Conservation (phyloP, 2,113 vertebrate genomes). For the Etheostoma spectabile region DNA sequence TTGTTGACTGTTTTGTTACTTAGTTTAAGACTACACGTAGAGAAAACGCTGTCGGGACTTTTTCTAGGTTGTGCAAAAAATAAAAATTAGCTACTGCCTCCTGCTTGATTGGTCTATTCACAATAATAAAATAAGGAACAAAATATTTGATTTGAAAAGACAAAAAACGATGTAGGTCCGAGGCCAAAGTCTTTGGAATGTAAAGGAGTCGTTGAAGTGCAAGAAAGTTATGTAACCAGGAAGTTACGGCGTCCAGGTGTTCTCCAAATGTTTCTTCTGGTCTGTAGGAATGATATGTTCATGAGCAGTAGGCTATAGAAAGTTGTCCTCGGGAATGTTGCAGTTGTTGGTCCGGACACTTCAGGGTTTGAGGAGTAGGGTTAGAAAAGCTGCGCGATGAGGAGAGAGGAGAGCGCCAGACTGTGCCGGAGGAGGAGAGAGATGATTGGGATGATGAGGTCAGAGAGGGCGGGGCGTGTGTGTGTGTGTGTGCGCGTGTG, state of each 20-base stretch:
- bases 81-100: constrained; percentile 7
- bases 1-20: constrained; percentile 63
- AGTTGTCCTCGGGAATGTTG: constrained; percentile 74
- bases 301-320: constrained; percentile 23
- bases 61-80: constrained; percentile 48
- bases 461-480: constrained; percentile 74
- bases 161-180: constrained; percentile 32
- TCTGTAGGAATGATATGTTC: constrained; percentile 53
- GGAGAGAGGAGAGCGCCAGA: constrained; percentile 69
- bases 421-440: constrained; percentile 62
- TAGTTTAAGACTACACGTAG: constrained; percentile 51
- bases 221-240: constrained; percentile 61
- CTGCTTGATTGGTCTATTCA: constrained; percentile 37
- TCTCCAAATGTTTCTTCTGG: constrained; percentile 52
- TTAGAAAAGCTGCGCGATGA: constrained; percentile 55
- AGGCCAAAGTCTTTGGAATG: constrained; percentile 66
- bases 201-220: constrained; percentile 69
- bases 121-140: neutral
- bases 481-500: neutral
- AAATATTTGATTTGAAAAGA: constrained; percentile 10
- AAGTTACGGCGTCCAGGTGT: constrained; percentile 63
- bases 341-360: constrained; percentile 64
- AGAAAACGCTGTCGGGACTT: constrained; percentile 39
- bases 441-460: constrained; percentile 70
- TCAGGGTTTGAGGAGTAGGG: constrained; percentile 59